Evolutionary conservation across 1,140 invertebrate species (phyloP).

Genomic region (Hyposmocoma kahamanoa): DNA sequence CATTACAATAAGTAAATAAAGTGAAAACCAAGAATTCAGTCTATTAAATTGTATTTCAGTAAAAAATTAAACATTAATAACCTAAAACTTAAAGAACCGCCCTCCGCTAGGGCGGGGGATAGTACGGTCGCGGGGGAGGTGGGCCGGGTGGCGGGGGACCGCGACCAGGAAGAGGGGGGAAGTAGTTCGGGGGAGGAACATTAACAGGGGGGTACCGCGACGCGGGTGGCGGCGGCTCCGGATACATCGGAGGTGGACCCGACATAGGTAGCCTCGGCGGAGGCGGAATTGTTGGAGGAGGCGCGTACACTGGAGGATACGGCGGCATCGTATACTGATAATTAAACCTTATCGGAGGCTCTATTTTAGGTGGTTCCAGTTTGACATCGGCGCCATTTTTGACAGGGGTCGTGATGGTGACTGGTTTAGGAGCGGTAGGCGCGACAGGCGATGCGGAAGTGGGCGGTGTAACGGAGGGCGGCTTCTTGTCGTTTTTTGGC

Average conservation of each 20-base stretch:
- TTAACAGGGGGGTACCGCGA: conserved; percentile 44
- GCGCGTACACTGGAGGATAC: conserved; percentile 45
- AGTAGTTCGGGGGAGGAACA: conserved; percentile 57
- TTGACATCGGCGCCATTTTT: conserved; percentile 64
- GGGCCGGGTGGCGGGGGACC: conserved; percentile 37
- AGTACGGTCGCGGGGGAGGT: conserved; percentile 64
- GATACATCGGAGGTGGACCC: conserved; percentile 32
- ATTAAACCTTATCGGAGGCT: conserved; percentile 39
- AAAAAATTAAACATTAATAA: conserved; percentile 51
- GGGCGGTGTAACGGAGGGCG: conserved; percentile 64
- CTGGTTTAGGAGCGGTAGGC: conserved; percentile 36
- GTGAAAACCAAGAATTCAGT: conserved; percentile 20
- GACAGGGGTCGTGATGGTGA: conserved; percentile 33
- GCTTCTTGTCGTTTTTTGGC: conserved; percentile 70
- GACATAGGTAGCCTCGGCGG: conserved; percentile 19
- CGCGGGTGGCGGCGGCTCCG: conserved; percentile 31
- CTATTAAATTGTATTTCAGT: conserved; percentile 53
- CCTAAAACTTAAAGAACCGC: conserved; percentile 27
- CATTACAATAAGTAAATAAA: conserved; percentile 23
- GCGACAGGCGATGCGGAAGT: conserved; percentile 67
- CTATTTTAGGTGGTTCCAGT: conserved; percentile 44
- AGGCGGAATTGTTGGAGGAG: conserved; percentile 31
- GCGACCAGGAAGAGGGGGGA: conserved; percentile 35
- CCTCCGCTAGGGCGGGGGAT: conserved; percentile 61
- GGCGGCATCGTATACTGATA: conserved; percentile 45